Evolutionary conservation across 2,888 invertebrate genomes (phyloP), one percentile per base, ranked within the genome.

Genomic region (Mechanitis messenoides): DNA sequence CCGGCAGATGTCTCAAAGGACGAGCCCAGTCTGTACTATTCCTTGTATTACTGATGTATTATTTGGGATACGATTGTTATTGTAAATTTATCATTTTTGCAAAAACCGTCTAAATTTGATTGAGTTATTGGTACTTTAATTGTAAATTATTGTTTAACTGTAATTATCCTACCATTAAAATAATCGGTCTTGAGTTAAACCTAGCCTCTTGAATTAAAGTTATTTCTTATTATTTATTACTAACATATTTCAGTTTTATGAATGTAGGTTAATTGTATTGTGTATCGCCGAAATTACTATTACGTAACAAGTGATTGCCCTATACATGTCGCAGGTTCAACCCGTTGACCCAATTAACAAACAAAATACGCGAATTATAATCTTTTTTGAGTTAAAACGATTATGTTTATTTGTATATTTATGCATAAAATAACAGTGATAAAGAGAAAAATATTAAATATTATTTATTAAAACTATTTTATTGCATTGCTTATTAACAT

Each of bases 1-100:
- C n/a, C 45, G 57, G 59, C 64, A 64, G 59, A 64, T 64, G 64
- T 59, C 62, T 45, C 38, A 50, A 31, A 50, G 50, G 7, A 28
- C 9, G 2, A 31, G 31, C 50, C 31, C 42, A 42, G 42, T 42
- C 9, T 42, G 42, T 3, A 42, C 42, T 9, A 9, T 9, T 42
- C 42, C 42, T 42, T 42, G 9, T 9, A 42, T 9, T 11, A 7
- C 3, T 42, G 11, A 42, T 42, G 42, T 4, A 35, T 35, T 3
- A 35, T 35, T 5, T 35, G 35, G 35, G 9, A 42, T 42, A 42
- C 42, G 9, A 42, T 42, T 42, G 9, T 42, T 7, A 9, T 42
- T 42, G 9, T 42, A 9, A 9, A 42, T 42, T 9, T 42, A 9
- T 9, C 11, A 9, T 9, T 42, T 9, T 42, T 42, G 42, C 42